Evolutionary conservation across 2,113 vertebrate genomes (phyloP).

Genomic region (Platanista minor): DNA sequence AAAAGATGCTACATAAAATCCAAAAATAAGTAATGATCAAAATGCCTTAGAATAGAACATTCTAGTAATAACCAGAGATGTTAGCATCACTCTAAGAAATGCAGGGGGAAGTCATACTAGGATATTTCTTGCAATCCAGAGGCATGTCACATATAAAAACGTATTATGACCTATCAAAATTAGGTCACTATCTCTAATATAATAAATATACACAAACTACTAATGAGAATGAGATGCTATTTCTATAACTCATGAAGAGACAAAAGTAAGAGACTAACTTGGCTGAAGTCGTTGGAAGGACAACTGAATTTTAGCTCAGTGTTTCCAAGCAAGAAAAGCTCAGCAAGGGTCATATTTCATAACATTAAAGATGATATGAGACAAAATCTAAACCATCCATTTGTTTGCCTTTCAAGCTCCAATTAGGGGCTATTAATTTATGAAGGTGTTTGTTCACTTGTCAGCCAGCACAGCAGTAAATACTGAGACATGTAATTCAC

Average conservation of each 20-base stretch:
- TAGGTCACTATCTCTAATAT: neutral
- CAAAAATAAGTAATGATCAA: constrained; percentile 51
- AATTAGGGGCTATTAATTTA: constrained; percentile 40
- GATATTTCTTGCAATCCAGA: neutral
- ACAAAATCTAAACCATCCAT: constrained; percentile 24
- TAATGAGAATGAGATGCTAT: neutral
- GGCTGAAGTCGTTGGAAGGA: neutral
- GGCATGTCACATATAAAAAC: neutral
- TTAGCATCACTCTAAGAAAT: neutral
- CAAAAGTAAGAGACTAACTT: neutral
- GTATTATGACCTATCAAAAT: neutral
- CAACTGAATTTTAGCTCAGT: neutral
- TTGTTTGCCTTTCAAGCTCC: constrained; percentile 31
- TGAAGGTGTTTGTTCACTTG: constrained; percentile 29
- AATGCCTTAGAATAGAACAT: constrained; percentile 16
- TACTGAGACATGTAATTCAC: constrained; percentile 16
- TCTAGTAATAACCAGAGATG: constrained; percentile 23
- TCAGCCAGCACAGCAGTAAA: neutral
- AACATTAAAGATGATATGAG: constrained; percentile 45
- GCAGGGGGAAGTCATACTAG: neutral
- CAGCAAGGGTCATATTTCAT: constrained; percentile 36
- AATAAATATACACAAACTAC: neutral
- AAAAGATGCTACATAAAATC: constrained; percentile 31
- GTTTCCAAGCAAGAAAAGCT: neutral
- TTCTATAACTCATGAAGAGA: neutral